These are phyloP conservation scores for Grapholita molesta DNA, from an alignment of 1,140 invertebrate genomes.

Conservation along the genomic window DNA sequence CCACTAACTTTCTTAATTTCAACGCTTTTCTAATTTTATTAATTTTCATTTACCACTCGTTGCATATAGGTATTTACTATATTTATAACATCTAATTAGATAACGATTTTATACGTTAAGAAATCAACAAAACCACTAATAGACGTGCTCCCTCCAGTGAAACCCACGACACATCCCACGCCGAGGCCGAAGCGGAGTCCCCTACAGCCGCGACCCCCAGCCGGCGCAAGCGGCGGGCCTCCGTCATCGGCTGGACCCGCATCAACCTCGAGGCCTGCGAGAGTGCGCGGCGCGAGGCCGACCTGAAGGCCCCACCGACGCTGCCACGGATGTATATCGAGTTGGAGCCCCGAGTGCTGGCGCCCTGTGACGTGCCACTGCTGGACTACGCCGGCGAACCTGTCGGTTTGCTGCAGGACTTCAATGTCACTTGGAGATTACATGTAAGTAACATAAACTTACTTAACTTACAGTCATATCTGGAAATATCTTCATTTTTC, in stretches of 20 bases:
- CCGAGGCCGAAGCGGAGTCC: constrained; percentile 17
- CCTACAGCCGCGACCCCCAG: constrained; percentile 13
- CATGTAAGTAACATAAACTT: constrained; percentile 28
- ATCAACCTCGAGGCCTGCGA: constrained; percentile 33
- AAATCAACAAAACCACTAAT: too few species aligned
- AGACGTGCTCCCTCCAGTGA: background rate
- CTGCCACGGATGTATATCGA: constrained; percentile 58
- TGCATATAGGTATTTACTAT: too few species aligned
- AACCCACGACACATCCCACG: background rate
- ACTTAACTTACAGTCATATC: too few species aligned
- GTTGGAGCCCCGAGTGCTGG: constrained; percentile 55
- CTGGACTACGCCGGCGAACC: constrained; percentile 53
- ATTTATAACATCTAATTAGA: too few species aligned
- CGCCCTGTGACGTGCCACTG: constrained; percentile 45
- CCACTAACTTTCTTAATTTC: too few species aligned
- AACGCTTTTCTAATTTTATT: too few species aligned
- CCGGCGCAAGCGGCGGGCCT: constrained; percentile 25
- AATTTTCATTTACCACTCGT: too few species aligned
- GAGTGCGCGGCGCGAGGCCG: constrained; percentile 26
- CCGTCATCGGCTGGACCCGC: constrained; percentile 9
- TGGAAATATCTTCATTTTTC: too few species aligned
- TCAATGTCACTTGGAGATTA: constrained; percentile 54
- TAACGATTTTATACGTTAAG: too few species aligned
- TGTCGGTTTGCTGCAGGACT: constrained; percentile 63
- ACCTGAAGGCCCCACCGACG: constrained; percentile 46